phyloP scores from a whole-genome alignment of 2,888 invertebrate species.

The Phengaris arion region DNA sequence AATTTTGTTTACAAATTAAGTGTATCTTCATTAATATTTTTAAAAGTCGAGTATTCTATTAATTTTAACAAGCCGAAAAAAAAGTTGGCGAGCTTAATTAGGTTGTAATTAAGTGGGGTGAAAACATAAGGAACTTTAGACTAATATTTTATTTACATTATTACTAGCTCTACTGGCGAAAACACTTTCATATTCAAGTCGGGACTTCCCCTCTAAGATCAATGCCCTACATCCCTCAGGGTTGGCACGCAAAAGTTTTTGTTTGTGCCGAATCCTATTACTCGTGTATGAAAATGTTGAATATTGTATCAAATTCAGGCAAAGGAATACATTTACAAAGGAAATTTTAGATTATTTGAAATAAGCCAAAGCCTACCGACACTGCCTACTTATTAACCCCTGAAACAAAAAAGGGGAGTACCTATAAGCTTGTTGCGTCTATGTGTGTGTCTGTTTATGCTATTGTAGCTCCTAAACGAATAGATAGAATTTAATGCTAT shows the following conservation, averaged over 20 bases:
- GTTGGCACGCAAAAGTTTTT: neutral
- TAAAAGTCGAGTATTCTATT: neutral
- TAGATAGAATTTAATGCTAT: too few species aligned
- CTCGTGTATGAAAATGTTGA: neutral
- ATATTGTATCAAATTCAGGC: conserved; percentile 2
- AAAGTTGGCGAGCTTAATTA: neutral
- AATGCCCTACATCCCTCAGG: conserved; percentile 2
- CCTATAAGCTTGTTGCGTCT: too few species aligned
- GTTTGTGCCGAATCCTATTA: conserved; percentile 4
- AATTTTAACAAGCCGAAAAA: neutral
- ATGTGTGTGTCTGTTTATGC: too few species aligned
- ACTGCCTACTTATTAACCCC: neutral
- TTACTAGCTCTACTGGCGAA: neutral
- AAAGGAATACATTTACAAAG: conserved; percentile 14
- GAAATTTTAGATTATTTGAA: neutral
- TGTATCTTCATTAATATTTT: neutral
- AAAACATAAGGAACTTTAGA: conserved; percentile 8
- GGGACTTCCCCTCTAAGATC: conserved; percentile 24
- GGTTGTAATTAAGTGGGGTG: conserved; percentile 6
- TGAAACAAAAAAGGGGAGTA: neutral
- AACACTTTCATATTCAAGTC: conserved; percentile 20
- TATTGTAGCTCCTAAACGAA: too few species aligned
- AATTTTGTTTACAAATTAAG: neutral
- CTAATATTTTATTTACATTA: conserved; percentile 22
- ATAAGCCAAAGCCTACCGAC: neutral